These are phyloP conservation scores for Rhagoletis pomonella DNA, from an alignment of 1,140 invertebrate genomes.

Conservation along the genomic window DNA sequence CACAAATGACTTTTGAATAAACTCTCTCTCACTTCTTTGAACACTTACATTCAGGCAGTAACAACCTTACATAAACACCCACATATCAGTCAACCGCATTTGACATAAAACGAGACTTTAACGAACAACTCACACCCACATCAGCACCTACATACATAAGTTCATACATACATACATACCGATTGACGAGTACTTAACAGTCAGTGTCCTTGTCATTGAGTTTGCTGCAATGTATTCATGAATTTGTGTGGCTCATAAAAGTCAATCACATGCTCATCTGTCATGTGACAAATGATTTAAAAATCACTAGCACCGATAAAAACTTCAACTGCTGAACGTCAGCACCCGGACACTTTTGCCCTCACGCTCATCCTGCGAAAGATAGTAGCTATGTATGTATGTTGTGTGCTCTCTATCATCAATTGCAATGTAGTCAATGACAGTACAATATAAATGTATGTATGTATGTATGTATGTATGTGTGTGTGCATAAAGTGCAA, in stretches of 20 bases:
- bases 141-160: background rate
- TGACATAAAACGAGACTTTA: conserved; percentile 22
- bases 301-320: conserved; percentile 65
- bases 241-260: conserved; percentile 57
- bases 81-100: conserved; percentile 16
- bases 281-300: conserved; percentile 71
- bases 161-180: background rate
- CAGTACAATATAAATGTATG: background rate
- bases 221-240: conserved; percentile 40
- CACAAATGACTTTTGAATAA: conserved; percentile 52
- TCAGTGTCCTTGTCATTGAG: conserved; percentile 49
- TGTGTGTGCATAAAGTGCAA: background rate
- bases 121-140: background rate
- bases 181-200: conserved; percentile 25
- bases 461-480: background rate
- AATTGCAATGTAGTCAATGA: conserved; percentile 39
- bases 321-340: conserved; percentile 43
- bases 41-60: background rate
- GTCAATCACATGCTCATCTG: conserved; percentile 72
- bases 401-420: background rate
- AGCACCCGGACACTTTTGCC: conserved; percentile 28
- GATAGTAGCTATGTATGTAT: background rate
- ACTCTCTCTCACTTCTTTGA: background rate
- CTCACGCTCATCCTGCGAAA: background rate
- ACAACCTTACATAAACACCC: background rate